Evolutionary conservation across 2,888 invertebrate genomes (phyloP), one percentile per base, ranked within the genome.

Genomic region (Dicyrtoma fusca): DNA sequence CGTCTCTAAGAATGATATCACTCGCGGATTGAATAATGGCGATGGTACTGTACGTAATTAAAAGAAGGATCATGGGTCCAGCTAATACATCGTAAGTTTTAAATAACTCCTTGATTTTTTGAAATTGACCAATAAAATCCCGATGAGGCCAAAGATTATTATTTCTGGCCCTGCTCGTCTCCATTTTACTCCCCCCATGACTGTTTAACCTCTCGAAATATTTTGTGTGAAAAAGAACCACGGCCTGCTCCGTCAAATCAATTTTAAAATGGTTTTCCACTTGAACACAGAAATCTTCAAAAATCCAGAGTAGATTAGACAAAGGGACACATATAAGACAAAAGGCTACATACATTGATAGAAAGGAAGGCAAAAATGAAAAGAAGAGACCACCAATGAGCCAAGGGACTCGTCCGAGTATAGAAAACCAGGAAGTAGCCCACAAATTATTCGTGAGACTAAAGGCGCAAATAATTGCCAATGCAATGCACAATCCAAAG

Each of bases 81-180:
- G 55, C 68, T 13, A 72, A 4, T 17, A 55, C 21, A 57, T 74
- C 74, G 42, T 72, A 74, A 1, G n/a, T 17, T 0, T 72, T 47
- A 49, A 74, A 74, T 1, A 72, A 47, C 14, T 68, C 26, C 21
- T 47, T 19, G 14, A 74, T 69, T 47, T 49, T 4, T 1, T 26
- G 23, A 44, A 74, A 74, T 45, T 69, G 47, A 2, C n/a, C 51
- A 8, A 71, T 49, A 1, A 69, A 42, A 13, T 49, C 34, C 11
- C 26, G 26, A 0, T 25, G 25, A 1, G 13, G 26, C 49, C 34
- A 57, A 6, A 57, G 44, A 19, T 57, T 5, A 25, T 57, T 17
- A 19, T 47, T 62, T 44, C 14, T n/a, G 5, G n/a, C 21, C 14
- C 44, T 11, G 8, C 57, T 6, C n/a, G n/a, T n/a, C 13, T 17